A percentile compares a stretch with the other conserved stretches of the same genome.
These are phyloP conservation scores for Nebria brevicollis DNA, from an alignment of 2,888 invertebrate genomes.

Conservation along the genomic window DNA sequence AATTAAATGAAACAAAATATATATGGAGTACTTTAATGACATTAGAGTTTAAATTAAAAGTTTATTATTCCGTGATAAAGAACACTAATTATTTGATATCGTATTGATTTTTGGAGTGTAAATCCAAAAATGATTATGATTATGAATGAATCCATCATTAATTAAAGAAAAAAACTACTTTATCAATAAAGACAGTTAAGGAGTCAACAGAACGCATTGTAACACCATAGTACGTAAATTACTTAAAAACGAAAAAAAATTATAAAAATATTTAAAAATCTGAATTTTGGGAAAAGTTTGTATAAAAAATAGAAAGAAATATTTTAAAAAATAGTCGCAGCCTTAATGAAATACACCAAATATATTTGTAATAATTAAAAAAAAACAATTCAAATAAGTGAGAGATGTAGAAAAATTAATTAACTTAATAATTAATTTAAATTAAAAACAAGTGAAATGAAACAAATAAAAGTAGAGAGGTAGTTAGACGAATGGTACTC, in stretches of 20 bases:
- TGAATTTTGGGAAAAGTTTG: conserved; percentile 34
- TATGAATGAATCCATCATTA: background rate
- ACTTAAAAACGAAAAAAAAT: conserved; percentile 14
- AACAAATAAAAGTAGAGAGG: background rate
- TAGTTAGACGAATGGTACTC: conserved; percentile 5
- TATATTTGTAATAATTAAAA: conserved; percentile 50
- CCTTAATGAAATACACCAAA: conserved; percentile 60
- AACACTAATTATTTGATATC: background rate
- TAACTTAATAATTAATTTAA: conserved; percentile 14
- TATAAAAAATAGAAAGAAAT: conserved; percentile 48
- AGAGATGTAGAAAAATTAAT: conserved; percentile 36
- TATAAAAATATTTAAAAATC: conserved; percentile 23
- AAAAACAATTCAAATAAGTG: conserved; percentile 31
- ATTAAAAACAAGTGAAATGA: conserved; percentile 3
- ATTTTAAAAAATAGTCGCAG: conserved; percentile 56
- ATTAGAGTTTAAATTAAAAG: conserved; percentile 38
- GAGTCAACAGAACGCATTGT: conserved; percentile 41
- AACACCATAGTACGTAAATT: conserved; percentile 30
- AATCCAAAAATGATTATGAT: background rate
- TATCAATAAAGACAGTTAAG: conserved; percentile 25
- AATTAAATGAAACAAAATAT: conserved; percentile 26
- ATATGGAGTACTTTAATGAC: conserved; percentile 25
- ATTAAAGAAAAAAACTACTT: background rate
- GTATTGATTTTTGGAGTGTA: background rate
- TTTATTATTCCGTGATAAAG: conserved; percentile 36